These are phyloP conservation scores for Mythimna albipuncta DNA, from an alignment of 2,888 invertebrate genomes.

Conservation along the genomic window DNA sequence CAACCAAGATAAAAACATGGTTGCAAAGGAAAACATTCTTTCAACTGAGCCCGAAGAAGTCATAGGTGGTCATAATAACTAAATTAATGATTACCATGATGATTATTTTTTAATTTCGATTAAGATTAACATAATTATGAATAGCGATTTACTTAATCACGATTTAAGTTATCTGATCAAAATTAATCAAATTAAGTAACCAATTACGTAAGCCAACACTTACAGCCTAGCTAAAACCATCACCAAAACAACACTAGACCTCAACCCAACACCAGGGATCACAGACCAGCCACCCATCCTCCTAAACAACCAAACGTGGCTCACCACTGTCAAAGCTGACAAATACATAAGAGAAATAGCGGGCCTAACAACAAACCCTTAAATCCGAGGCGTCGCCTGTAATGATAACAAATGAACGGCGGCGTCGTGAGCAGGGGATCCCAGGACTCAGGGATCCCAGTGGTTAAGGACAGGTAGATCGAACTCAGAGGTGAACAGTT, in stretches of 20 bases:
- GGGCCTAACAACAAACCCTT: slow-evolving; percentile 53
- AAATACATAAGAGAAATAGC: slow-evolving; percentile 57
- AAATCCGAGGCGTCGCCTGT: slow-evolving; percentile 59
- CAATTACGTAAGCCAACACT: no score
- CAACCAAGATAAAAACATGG: no score
- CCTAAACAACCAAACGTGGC: slow-evolving; percentile 42
- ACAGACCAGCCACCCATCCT: slow-evolving; percentile 8
- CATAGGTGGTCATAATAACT: no score
- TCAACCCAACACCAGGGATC: slow-evolving; percentile 15
- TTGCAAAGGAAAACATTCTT: no score
- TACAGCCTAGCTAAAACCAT: neutral
- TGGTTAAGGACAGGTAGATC: slow-evolving; percentile 62
- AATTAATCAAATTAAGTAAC: no score
- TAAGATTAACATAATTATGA: no score
- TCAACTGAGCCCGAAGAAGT: no score
- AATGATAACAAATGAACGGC: slow-evolving; percentile 76
- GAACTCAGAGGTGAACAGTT: neutral
- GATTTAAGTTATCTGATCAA: no score
- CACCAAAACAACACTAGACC: neutral
- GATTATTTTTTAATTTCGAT: no score
- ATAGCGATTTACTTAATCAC: no score
- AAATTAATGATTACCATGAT: no score
- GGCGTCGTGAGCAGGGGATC: slow-evolving; percentile 61
- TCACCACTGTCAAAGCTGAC: slow-evolving; percentile 55
- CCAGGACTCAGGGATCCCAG: slow-evolving; percentile 63